Conservation (phyloP, 2,113 vertebrate species). For the Daboia siamensis region DNA sequence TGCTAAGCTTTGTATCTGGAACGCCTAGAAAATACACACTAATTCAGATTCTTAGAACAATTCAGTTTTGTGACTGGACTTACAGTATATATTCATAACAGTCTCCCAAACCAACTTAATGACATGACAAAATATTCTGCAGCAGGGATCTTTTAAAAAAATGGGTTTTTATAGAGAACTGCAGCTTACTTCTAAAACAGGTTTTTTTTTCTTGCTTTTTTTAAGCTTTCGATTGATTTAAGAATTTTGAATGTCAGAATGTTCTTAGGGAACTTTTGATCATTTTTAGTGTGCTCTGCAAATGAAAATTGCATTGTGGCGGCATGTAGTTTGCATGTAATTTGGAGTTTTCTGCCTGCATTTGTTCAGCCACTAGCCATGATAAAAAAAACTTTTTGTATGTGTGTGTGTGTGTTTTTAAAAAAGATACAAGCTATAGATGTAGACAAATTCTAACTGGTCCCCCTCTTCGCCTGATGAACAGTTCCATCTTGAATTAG, state of each 20-base stretch:
- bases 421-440: not conserved
- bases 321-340: not conserved
- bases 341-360: not conserved
- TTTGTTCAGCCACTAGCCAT: not conserved
- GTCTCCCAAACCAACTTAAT: not conserved
- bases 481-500: not conserved
- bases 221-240: conserved; percentile 33
- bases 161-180: not conserved
- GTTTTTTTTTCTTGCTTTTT: not conserved
- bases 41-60: not conserved
- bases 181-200: not conserved
- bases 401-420: not conserved
- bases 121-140: not conserved
- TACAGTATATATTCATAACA: not conserved
- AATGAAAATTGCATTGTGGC: not conserved
- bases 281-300: not conserved
- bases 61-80: not conserved
- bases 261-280: not conserved
- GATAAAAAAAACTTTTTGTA: not conserved
- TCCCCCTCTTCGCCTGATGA: not conserved
- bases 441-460: not conserved
- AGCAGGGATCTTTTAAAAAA: not conserved
- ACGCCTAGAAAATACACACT: not conserved
- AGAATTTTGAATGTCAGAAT: not conserved
- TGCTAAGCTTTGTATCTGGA: not conserved